Evolutionary conservation across 1,140 invertebrate genomes (phyloP).

Genomic region (Meteorus sp.): DNA sequence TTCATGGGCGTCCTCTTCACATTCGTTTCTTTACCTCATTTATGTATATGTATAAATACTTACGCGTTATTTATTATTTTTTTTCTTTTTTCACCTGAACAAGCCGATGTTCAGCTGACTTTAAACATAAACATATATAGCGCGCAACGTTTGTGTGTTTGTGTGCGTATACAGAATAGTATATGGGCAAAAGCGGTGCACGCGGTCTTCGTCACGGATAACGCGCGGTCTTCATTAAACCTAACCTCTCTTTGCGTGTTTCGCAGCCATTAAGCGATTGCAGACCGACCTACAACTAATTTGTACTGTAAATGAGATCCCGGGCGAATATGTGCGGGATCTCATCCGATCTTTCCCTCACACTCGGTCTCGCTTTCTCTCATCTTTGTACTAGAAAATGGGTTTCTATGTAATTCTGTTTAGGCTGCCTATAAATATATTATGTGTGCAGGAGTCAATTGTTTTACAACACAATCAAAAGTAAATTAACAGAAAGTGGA

Average conservation of each 20-base stretch:
- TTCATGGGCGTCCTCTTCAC: background rate
- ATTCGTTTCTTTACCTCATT: background rate
- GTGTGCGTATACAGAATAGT: slow-evolving; percentile 26
- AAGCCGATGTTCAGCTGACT: no score
- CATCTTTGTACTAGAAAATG: no score
- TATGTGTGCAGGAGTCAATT: no score
- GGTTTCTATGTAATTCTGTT: no score
- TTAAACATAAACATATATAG: background rate
- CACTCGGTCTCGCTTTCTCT: slow-evolving; percentile 20
- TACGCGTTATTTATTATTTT: no score
- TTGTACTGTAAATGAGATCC: slow-evolving; percentile 58
- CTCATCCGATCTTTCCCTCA: slow-evolving; percentile 31
- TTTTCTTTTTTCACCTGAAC: no score
- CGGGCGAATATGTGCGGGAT: slow-evolving; percentile 23
- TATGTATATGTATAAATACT: no score
- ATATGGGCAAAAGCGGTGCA: slow-evolving; percentile 24
- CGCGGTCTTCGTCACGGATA: slow-evolving; percentile 50
- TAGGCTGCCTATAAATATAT: no score
- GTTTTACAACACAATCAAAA: no score
- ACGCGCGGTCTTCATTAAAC: slow-evolving; percentile 56
- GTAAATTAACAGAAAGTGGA: no score
- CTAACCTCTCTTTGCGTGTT: slow-evolving; percentile 54
- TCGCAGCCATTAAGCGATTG: slow-evolving; percentile 45
- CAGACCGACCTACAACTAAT: slow-evolving; percentile 53
- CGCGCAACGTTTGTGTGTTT: background rate